These are phyloP conservation scores for Artibeus jamaicensis DNA, from an alignment of 2,797 vertebrate genomes.

Conservation along the genomic window DNA sequence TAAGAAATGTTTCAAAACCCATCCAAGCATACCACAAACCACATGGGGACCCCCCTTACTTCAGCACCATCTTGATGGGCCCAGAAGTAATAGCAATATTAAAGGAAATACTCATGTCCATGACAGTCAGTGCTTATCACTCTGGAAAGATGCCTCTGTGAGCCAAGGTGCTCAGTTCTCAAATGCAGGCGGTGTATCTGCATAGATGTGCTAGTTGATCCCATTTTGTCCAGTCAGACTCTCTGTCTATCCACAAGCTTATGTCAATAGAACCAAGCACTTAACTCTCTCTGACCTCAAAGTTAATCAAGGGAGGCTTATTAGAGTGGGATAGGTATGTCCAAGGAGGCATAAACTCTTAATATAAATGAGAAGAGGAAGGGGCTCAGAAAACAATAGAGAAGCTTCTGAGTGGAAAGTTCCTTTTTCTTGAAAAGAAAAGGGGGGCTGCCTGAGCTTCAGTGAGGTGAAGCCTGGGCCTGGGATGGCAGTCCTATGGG, in stretches of 20 bases:
- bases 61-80: background rate
- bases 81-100: background rate
- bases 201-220: background rate
- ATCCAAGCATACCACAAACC: background rate
- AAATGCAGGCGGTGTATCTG: background rate
- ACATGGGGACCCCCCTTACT: background rate
- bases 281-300: background rate
- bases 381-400: background rate
- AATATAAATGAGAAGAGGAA: background rate
- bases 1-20: conserved; percentile 37
- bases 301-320: background rate
- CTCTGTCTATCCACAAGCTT: background rate
- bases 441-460: background rate
- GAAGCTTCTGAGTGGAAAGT: background rate
- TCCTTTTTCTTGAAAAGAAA: background rate
- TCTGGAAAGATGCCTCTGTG: background rate
- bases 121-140: background rate
- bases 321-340: background rate
- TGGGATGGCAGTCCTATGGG: background rate
- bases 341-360: background rate
- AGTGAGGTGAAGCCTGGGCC: background rate
- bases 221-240: background rate
- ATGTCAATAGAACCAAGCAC: background rate
- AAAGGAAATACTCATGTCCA: background rate
- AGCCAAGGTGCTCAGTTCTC: background rate